These are phyloP conservation scores for Aurelia aurita DNA, from an alignment of 30 jellyfish, hydroid and myxozoan species.

Conservation along the genomic window DNA sequence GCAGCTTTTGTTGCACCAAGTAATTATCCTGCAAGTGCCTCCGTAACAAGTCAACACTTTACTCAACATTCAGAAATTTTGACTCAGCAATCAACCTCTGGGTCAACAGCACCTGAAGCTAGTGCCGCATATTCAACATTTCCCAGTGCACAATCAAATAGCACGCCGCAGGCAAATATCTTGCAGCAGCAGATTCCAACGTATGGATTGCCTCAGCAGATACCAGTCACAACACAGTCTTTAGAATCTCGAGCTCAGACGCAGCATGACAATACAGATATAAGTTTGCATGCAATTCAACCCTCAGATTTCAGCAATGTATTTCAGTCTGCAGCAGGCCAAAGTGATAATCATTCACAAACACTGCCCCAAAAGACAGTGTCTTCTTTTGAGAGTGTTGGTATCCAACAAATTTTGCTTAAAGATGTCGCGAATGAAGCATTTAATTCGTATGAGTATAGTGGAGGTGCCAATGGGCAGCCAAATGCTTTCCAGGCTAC, in stretches of 20 bases:
- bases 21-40: background rate
- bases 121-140: background rate
- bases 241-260: background rate
- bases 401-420: background rate
- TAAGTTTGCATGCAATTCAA: background rate
- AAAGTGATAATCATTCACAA: background rate
- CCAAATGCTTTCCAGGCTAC: background rate
- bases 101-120: background rate
- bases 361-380: background rate
- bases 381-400: constrained; percentile 6
- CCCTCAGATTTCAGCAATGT: background rate
- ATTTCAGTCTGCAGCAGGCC: background rate
- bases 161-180: background rate
- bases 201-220: background rate
- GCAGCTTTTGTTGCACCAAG: background rate
- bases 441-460: background rate
- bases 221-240: background rate
- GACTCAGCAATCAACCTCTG: background rate
- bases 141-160: background rate
- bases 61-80: background rate
- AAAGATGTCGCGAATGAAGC: background rate
- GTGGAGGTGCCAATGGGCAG: background rate
- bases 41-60: background rate
- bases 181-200: background rate
- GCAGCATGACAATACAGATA: background rate